These are phyloP conservation scores for Lasioglossum oenotherae DNA, from an alignment of 2,888 invertebrate genomes.

Conservation along the genomic window DNA sequence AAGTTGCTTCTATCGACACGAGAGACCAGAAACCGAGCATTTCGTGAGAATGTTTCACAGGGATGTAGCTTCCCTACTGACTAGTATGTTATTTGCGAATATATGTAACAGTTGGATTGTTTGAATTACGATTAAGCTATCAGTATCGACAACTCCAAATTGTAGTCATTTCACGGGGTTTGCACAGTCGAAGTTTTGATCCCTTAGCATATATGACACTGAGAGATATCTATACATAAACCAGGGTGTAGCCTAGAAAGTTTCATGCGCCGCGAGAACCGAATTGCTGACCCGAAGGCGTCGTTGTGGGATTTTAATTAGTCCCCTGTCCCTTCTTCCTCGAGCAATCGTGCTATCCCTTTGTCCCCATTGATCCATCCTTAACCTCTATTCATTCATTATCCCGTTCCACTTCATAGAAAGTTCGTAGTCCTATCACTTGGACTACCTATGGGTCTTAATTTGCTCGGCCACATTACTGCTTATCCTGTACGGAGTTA, in stretches of 20 bases:
- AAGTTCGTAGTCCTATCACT: conserved; percentile 60
- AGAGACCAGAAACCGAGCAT: not conserved
- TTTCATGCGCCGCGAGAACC: conserved; percentile 70
- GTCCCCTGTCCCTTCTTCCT: conserved; percentile 75
- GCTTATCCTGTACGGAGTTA: conserved; percentile 10
- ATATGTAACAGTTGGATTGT: conserved; percentile 37
- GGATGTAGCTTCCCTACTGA: not conserved
- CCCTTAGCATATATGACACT: conserved; percentile 54
- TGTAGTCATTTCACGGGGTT: conserved; percentile 60
- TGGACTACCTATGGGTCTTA: conserved; percentile 60
- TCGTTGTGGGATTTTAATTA: conserved; percentile 81
- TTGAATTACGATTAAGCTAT: conserved; percentile 59
- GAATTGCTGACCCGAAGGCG: conserved; percentile 79
- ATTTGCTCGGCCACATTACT: conserved; percentile 50
- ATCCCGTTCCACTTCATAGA: conserved; percentile 73
- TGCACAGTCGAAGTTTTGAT: conserved; percentile 64
- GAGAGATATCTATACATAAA: conserved; percentile 52
- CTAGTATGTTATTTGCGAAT: not conserved
- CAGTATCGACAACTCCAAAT: conserved; percentile 61
- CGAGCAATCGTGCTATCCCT: conserved; percentile 72
- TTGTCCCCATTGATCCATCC: conserved; percentile 68
- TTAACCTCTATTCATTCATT: conserved; percentile 75
- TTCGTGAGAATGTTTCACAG: not conserved
- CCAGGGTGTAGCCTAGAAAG: conserved; percentile 59
- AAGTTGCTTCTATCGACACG: not conserved